Base-by-base conservation (phyloP, 1,140 invertebrate species). In the Macrobrachium rosenbergii region DNA sequence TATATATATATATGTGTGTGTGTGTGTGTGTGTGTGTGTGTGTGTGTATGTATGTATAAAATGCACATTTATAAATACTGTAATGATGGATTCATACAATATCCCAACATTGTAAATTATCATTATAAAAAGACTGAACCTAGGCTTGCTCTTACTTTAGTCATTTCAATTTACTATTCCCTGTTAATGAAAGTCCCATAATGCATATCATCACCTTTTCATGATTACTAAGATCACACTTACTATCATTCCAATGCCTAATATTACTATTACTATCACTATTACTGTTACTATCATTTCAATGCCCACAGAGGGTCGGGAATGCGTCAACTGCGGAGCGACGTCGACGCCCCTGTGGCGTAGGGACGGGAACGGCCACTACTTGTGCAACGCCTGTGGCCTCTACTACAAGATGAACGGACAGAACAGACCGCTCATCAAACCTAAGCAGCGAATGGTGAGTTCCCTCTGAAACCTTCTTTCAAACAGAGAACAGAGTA, bases 281-380 rank as follows among this genome's bases (percentile, higher is more conserved):
- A 52, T 5, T 52, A 12, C 12, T 52, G 52, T 52, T 52, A 52
- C 52, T 52, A 3, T 37, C 28, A 37, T 37, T n/a, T 37, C 28
- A 52, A 52, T 59, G 19, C 83, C 83, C 14, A 23, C 82, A 45
- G 92, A 96, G 95, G 91, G 94, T 93, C 83, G 97, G 94, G 93
- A 97, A 95, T 99, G 97, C 91, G 96, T 97, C 60, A 97, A 98
- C 92, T 98, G 97, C 92, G 96, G 96, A 7, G 95, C 95, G 5
- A 96, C 94, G 75, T 94, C 95, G 58, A 98, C 97, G 6, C 96
- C 96, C 12, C 92, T 98, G 64, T 98, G 97, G 97, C 93, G 97
- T 69, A 93, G 97, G 83, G 97, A 98, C 92, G 96, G 95, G 75
- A 96, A 95, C 43, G 96, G 97, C 14, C 96, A 97, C 91, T 98